A percentile compares a stretch with the other conserved stretches of the same genome.
These are phyloP conservation scores for Mohoua ochrocephala DNA, from an alignment of 2,113 vertebrate species.

Conservation along the genomic window DNA sequence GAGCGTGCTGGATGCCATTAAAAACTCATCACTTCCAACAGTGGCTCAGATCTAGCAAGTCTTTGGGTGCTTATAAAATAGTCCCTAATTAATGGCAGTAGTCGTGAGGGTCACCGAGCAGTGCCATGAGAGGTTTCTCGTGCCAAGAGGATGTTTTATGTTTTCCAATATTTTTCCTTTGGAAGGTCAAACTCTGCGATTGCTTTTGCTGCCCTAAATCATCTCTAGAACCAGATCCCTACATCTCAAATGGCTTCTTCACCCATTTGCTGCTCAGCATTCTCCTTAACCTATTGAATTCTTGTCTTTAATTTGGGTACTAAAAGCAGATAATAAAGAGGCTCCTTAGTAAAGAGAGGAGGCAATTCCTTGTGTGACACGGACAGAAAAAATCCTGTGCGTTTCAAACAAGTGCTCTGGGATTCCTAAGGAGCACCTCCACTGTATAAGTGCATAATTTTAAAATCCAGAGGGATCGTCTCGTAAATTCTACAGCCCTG, in stretches of 20 bases:
- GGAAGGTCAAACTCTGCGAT: neutral
- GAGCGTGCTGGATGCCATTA: neutral
- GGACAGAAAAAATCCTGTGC: neutral
- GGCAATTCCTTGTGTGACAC: neutral
- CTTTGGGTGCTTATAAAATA: conserved; percentile 5
- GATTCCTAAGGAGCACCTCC: neutral
- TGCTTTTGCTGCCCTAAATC: neutral
- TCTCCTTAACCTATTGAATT: neutral
- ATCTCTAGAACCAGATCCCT: neutral
- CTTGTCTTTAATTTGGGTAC: neutral
- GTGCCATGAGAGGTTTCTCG: neutral
- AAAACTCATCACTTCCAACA: conserved; percentile 50
- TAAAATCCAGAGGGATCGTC: neutral
- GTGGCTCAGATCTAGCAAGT: conserved; percentile 11
- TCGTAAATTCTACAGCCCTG: neutral
- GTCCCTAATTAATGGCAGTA: neutral
- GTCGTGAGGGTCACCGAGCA: neutral
- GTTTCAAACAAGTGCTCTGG: neutral
- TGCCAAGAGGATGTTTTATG: neutral
- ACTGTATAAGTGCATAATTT: neutral
- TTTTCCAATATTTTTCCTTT: neutral
- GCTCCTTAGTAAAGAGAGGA: neutral
- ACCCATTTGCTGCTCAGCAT: neutral
- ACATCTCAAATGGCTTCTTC: neutral
- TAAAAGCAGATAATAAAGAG: neutral